These are phyloP conservation scores for Pycnomerus fuliginosus DNA, from an alignment of 2,888 invertebrate species.

Conservation along the genomic window DNA sequence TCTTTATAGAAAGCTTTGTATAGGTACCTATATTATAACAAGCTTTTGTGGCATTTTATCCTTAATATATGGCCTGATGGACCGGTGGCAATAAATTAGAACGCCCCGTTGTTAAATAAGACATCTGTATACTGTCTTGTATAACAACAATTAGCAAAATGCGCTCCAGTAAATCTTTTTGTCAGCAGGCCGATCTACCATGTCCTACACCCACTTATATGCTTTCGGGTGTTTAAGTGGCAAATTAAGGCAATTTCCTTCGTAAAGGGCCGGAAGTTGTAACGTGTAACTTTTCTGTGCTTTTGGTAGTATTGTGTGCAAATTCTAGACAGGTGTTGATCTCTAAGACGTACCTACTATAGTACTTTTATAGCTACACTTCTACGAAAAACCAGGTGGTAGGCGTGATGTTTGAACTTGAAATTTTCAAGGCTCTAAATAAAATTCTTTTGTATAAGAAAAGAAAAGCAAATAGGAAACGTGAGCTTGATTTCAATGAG, in stretches of 20 bases:
- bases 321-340: slow-evolving; percentile 38
- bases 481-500: slow-evolving; percentile 27
- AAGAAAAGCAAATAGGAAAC: slow-evolving; percentile 22
- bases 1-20: too few relatives aligned
- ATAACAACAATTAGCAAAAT: slow-evolving; percentile 15
- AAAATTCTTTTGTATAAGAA: slow-evolving; percentile 14
- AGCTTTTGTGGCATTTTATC: slow-evolving; percentile 10
- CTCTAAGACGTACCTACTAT: neutral
- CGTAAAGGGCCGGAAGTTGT: slow-evolving; percentile 37
- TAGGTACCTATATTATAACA: too few relatives aligned
- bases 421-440: slow-evolving; percentile 21
- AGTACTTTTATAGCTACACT: neutral
- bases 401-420: slow-evolving; percentile 46
- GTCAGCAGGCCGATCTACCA: slow-evolving; percentile 18
- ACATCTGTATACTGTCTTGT: slow-evolving; percentile 14
- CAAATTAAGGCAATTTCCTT: slow-evolving; percentile 41
- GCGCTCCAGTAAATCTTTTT: slow-evolving; percentile 19
- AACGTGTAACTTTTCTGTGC: slow-evolving; percentile 25
- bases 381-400: slow-evolving; percentile 44
- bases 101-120: slow-evolving; percentile 4
- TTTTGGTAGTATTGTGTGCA: slow-evolving; percentile 32
- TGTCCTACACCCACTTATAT: too few relatives aligned
- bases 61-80: neutral
- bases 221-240: slow-evolving; percentile 41
- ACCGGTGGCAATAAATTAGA: slow-evolving; percentile 9